Percentiles rank a stretch among this genome's conserved stretches.
phyloP scores from a whole-genome alignment of 37 sponge, comb jelly and placozoan genomes.

The Chondrilla cf. caribensis region DNA sequence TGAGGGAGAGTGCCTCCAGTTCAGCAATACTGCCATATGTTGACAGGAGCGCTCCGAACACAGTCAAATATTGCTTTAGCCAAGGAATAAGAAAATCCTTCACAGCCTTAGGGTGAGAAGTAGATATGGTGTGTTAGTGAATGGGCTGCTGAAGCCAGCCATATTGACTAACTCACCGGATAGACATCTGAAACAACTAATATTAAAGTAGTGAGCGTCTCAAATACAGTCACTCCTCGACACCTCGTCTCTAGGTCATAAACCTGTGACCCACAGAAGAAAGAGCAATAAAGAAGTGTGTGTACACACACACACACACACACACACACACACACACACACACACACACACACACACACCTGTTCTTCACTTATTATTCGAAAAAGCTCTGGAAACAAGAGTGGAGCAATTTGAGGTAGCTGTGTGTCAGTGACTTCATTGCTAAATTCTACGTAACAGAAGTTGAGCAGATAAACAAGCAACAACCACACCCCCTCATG shows the following conservation, averaged over 20 bases:
- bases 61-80: conserved; percentile 15
- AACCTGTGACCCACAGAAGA: conserved; percentile 20
- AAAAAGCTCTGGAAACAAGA: conserved; percentile 54
- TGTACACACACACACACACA: no score
- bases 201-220: conserved; percentile 38
- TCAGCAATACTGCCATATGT: background rate
- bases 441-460: conserved; percentile 46
- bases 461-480: background rate
- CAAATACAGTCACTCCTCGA: conserved; percentile 59
- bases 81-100: conserved; percentile 8
- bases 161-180: conserved; percentile 41
- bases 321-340: no score
- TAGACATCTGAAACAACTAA: conserved; percentile 21
- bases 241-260: conserved; percentile 49
- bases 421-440: conserved; percentile 56
- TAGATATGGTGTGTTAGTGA: no score
- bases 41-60: conserved; percentile 11
- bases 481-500: no score
- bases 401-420: conserved; percentile 44
- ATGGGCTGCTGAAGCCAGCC: background rate
- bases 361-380: conserved; percentile 36
- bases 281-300: no score
- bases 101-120: background rate
- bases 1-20: conserved; percentile 22
- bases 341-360: background rate